Conservation (phyloP, 1,140 invertebrate species). For the Dysdera silvatica region DNA sequence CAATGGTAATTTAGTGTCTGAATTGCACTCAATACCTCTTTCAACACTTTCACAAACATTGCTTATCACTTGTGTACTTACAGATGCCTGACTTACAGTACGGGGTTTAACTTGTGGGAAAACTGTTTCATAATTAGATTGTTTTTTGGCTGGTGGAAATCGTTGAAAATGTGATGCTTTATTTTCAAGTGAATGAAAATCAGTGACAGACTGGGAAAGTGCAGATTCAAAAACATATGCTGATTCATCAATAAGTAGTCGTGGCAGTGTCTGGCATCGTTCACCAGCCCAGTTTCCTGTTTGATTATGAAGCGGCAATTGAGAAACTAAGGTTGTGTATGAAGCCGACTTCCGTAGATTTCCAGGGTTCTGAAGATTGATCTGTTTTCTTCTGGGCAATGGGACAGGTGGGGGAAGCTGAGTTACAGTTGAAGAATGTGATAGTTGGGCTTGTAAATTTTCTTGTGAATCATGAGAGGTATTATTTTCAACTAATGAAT, state of each 20-base stretch:
- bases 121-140: background rate
- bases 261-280: constrained; percentile 17
- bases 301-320: background rate
- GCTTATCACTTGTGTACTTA: background rate
- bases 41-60: background rate
- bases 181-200: no score
- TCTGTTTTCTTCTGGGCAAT: constrained; percentile 17
- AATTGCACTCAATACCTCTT: background rate
- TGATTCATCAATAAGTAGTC: constrained; percentile 8
- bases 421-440: background rate
- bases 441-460: background rate
- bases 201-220: no score
- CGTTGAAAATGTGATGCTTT: background rate
- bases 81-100: background rate
- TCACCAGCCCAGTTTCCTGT: constrained; percentile 20
- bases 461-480: background rate
- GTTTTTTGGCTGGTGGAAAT: background rate
- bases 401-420: constrained; percentile 8
- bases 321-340: constrained; percentile 8
- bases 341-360: constrained; percentile 12
- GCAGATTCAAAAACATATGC: no score
- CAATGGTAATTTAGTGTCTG: background rate
- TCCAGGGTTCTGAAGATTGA: no score
- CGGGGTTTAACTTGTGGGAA: background rate
- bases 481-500: background rate